Conservation (phyloP, 2,888 invertebrate genomes). For the Tiphia femorata region DNA sequence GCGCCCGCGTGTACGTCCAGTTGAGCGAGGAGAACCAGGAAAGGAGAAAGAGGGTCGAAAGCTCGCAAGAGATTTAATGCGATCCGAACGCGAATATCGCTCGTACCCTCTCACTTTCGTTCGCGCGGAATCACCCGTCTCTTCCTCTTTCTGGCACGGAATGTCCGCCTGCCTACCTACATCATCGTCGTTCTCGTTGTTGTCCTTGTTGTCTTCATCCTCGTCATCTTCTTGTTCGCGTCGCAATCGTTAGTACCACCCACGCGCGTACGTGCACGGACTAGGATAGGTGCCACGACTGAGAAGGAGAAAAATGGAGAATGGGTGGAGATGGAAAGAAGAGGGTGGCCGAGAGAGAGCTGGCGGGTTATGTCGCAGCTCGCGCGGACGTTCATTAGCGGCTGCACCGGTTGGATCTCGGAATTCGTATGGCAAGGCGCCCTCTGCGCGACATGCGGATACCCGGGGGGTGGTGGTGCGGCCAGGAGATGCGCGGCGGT, state of each 20-base stretch:
- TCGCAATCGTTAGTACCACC: no score
- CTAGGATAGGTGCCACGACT: no score
- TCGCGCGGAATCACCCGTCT: neutral
- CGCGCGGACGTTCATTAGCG: slow-evolving; percentile 60
- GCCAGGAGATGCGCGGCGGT: slow-evolving; percentile 29
- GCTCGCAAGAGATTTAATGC: slow-evolving; percentile 56
- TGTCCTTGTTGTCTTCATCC: no score
- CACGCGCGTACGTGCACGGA: slow-evolving; percentile 38
- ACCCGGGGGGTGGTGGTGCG: slow-evolving; percentile 2
- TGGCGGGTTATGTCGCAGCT: slow-evolving; percentile 41
- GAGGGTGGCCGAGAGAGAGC: neutral
- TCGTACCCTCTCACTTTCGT: slow-evolving; percentile 14
- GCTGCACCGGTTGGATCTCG: slow-evolving; percentile 57
- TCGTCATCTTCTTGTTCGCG: no score
- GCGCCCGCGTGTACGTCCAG: no score
- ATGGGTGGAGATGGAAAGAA: neutral
- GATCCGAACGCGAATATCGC: slow-evolving; percentile 54
- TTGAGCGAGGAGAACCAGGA: no score
- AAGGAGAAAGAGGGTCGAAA: slow-evolving; percentile 24
- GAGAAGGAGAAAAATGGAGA: no score
- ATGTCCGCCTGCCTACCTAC: no score
- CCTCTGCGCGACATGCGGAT: slow-evolving; percentile 9
- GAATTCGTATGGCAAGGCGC: slow-evolving; percentile 53
- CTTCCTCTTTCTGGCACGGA: slow-evolving; percentile 22
- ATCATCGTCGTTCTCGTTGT: no score